Evolutionary conservation across 1,140 invertebrate species (phyloP).

Genomic region (Latrodectus geometricus): DNA sequence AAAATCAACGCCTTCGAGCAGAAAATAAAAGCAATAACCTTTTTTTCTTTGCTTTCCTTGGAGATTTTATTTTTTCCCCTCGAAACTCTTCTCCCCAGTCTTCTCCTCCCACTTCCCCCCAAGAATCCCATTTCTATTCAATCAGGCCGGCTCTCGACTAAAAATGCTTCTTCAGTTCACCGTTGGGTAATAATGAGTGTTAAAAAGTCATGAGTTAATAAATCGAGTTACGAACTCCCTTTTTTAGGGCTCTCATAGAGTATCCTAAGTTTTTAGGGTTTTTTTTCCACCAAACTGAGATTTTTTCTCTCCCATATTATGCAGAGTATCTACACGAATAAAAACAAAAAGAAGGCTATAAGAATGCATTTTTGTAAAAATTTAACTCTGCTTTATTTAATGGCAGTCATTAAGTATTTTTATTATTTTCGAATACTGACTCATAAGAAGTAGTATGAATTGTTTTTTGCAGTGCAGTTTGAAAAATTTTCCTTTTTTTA

Average conservation of each 20-base stretch:
- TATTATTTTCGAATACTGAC: too few relatives aligned
- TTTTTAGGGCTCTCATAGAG: neutral
- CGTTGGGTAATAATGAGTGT: constrained; percentile 12
- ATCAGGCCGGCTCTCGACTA: neutral
- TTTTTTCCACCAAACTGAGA: neutral
- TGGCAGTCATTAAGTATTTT: too few relatives aligned
- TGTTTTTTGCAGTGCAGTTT: too few relatives aligned
- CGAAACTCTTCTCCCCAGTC: neutral
- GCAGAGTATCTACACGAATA: too few relatives aligned
- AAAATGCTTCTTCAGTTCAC: neutral
- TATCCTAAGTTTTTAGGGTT: neutral
- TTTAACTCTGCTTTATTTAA: too few relatives aligned
- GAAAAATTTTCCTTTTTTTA: too few relatives aligned
- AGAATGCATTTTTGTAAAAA: too few relatives aligned
- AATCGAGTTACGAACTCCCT: neutral
- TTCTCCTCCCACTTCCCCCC: neutral
- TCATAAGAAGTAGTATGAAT: too few relatives aligned
- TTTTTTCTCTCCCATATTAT: too few relatives aligned
- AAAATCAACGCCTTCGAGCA: constrained; percentile 13
- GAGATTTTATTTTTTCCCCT: neutral
- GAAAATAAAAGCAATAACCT: constrained; percentile 25
- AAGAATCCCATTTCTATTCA: constrained; percentile 25
- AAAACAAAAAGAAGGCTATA: too few relatives aligned
- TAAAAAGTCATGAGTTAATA: constrained; percentile 34
- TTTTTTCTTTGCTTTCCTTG: neutral